Base-by-base conservation (phyloP, 2,888 invertebrate genomes). In the Hypsopygia costalis region DNA sequence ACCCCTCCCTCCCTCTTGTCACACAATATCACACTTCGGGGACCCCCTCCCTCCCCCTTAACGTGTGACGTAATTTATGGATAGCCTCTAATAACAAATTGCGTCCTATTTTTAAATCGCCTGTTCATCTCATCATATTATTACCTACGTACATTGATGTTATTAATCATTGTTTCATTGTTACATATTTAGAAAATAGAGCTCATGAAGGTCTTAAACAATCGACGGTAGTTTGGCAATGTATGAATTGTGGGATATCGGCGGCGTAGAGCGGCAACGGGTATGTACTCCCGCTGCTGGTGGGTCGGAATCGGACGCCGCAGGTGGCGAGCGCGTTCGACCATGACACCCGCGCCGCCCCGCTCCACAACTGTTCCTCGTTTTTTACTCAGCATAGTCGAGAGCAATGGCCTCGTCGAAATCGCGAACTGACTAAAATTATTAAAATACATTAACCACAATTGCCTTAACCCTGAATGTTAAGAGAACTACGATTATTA, bases 311-410 rank as follows among this genome's bases (percentile, higher is more conserved):
- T 38, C 56, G 47, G 53, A 53, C 57, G 52, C 63, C 62, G 78
- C 85, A 82, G 82, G 82, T 82, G 83, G 51, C 25, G 25, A 25
- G 25, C 8, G 25, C 79, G 74, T 81, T 85, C 86, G 69, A 83
- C 83, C 86, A 74, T 86, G 79, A 83, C 32, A 81, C 71, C 81
- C 81, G 78, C 77, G 61, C 63, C 61, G 56, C 59, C 59, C 62
- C 74, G 64, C 55, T 63, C 68, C 51, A 69, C 82, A 82, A 83
- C 81, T 82, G 85, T 80, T 82, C 70, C 76, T 62, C 66, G 69
- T 75, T 81, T 83, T 83, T 80, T 65, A 69, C 55, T 64, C 52
- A 45, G 53, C 62, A 69, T 67, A 60, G 55, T 58, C 51, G 69
- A 82, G 87, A 81, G 73, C 82, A 85, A 72, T 61, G 81, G 68